phyloP scores from a whole-genome alignment of 2,888 invertebrate species.

The Limnephilus rhombicus region DNA sequence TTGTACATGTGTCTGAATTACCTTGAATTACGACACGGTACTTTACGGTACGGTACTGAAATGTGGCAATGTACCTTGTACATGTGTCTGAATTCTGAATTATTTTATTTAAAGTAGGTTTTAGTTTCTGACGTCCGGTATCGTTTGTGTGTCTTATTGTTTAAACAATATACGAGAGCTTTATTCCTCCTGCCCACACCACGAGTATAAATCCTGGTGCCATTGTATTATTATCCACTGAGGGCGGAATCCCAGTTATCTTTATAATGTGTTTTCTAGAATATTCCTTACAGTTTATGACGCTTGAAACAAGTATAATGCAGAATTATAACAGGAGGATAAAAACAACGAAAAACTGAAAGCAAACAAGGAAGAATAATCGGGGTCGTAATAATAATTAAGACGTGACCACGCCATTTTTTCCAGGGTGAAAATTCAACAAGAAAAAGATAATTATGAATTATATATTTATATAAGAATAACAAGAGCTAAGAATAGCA shows the following conservation, averaged over 20 bases:
- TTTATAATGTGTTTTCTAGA: not conserved
- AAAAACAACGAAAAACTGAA: not conserved
- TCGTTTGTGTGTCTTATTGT: not conserved
- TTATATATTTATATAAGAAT: no score
- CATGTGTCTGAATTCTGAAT: no score
- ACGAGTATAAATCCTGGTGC: not conserved
- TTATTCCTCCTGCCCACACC: not conserved
- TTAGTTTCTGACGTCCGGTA: not conserved
- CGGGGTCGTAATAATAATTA: not conserved
- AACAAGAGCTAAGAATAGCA: not conserved
- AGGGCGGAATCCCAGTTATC: not conserved
- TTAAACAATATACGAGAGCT: no score
- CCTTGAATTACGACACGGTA: no score
- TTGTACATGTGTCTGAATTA: not conserved
- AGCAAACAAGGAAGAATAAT: not conserved
- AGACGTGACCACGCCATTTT: not conserved
- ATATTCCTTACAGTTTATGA: not conserved
- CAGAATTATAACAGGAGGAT: not conserved
- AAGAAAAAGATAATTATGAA: not conserved
- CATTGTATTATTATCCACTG: no score
- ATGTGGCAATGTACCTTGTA: no score
- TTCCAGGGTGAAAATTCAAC: not conserved
- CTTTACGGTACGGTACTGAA: no score
- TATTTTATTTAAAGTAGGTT: not conserved
- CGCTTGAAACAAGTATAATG: not conserved